Conservation (phyloP, 2,113 vertebrate genomes). For the Pseudopipra pipra region DNA sequence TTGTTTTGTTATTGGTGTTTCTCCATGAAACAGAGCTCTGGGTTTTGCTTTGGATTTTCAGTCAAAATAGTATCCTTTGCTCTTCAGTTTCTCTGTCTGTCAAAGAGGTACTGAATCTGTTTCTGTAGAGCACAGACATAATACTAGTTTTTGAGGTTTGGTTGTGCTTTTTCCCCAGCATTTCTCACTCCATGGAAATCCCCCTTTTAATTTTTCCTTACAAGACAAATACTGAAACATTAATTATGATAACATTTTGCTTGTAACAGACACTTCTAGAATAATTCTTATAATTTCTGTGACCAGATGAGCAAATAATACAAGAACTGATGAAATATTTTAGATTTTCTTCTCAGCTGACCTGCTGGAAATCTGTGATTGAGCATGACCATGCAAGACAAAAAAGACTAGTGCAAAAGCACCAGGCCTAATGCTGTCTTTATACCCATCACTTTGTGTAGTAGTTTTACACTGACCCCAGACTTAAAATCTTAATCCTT, state of each 20-base stretch:
- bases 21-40: neutral
- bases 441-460: neutral
- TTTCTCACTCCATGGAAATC: neutral
- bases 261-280: neutral
- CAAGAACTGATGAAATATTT: neutral
- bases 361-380: neutral
- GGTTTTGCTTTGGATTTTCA: neutral
- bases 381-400: accelerated
- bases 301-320: neutral
- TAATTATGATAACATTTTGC: neutral
- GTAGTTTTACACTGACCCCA: neutral
- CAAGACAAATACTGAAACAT: neutral
- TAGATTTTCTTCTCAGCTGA: neutral
- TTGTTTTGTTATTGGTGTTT: neutral
- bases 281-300: neutral
- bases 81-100: neutral
- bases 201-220: neutral
- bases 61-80: neutral
- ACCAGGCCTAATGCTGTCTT: neutral
- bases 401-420: neutral
- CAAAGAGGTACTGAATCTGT: neutral
- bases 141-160: accelerated
- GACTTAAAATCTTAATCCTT: neutral
- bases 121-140: neutral
- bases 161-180: neutral